Conservation (phyloP, 2,888 invertebrate species). For the Eugnorisma glareosa region DNA sequence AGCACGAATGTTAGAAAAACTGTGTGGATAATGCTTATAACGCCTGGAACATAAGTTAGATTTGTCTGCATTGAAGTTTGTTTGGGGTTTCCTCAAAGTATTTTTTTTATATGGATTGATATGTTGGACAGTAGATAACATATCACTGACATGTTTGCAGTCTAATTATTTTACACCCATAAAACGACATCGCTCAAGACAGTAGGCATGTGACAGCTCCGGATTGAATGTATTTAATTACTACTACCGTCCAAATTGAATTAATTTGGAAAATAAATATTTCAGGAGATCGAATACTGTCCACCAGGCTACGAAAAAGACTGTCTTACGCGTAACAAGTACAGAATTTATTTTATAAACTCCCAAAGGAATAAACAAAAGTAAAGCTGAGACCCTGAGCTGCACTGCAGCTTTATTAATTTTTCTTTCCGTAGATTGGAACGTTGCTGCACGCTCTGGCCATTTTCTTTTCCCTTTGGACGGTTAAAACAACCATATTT, state of each 20-base stretch:
- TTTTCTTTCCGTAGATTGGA: background rate
- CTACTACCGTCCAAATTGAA: background rate
- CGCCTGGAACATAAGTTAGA: background rate
- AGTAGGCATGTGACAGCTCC: background rate
- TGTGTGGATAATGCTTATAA: background rate
- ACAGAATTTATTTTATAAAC: background rate
- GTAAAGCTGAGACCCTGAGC: background rate
- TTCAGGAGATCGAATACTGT: background rate
- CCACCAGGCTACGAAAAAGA: background rate
- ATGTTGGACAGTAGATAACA: background rate
- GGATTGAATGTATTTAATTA: background rate
- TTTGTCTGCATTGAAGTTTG: background rate
- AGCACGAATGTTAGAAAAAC: conserved; percentile 51
- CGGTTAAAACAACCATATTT: conserved; percentile 18
- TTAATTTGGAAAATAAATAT: background rate
- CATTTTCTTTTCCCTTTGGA: conserved; percentile 18
- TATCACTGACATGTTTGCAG: background rate
- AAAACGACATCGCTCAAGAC: background rate
- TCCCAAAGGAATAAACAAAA: background rate
- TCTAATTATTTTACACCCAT: background rate
- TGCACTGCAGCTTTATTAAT: conserved; percentile 8
- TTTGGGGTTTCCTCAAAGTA: background rate
- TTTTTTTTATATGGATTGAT: background rate
- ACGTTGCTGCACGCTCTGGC: background rate
- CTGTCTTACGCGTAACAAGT: background rate